Evolutionary conservation across 2,888 invertebrate genomes (phyloP), one percentile per base, ranked within the genome.

Genomic region (Ditula angustiorana): DNA sequence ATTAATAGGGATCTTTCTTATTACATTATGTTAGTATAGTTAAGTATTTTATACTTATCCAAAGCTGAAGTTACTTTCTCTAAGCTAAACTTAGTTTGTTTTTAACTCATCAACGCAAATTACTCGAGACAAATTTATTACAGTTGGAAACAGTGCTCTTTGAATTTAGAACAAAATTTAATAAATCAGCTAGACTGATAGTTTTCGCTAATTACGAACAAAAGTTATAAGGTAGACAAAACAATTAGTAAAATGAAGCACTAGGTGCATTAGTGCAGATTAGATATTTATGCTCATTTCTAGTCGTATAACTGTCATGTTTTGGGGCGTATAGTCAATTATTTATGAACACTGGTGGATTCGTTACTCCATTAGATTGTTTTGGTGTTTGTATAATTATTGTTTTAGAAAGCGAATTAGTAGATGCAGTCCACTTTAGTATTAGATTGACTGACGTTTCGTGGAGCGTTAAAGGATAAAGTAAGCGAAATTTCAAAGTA

Each of bases 361-460:
- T 35, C 11, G 23, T 49, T 49, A 57, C 56, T 56, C 49, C 16
- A 47, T 49, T 49, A 21, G 24, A 49, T 41, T 49, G 50, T 52
- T 35, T 52, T 44, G 50, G 23, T 13, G 21, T 52, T 63, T 24
- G 41, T 56, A 28, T 63, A 63, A 57, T 62, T 63, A 58, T 30
- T 33, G 41, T 53, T 46, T 57, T 58, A 58, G 63, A 63, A 50
- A 52, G n/a, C 35, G 41, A 57, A 63, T 57, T 57, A 24, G 56
- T 37, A 37, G 24, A 26, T 26, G 24, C 44, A 37, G 41, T 52
- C 2, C 16, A 24, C 44, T 16, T 56, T 2, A 28, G n/a, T n/a
- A n/a, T n/a, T 21, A 19, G n/a, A 8, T 23, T 1, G 11, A 46
- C n/a, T 23, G 11, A n/a, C 5, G 11, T 24, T 24, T 46, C 2